These are phyloP conservation scores for Phainopepla nitens DNA, from an alignment of 2,113 vertebrate species.

Conservation along the genomic window DNA sequence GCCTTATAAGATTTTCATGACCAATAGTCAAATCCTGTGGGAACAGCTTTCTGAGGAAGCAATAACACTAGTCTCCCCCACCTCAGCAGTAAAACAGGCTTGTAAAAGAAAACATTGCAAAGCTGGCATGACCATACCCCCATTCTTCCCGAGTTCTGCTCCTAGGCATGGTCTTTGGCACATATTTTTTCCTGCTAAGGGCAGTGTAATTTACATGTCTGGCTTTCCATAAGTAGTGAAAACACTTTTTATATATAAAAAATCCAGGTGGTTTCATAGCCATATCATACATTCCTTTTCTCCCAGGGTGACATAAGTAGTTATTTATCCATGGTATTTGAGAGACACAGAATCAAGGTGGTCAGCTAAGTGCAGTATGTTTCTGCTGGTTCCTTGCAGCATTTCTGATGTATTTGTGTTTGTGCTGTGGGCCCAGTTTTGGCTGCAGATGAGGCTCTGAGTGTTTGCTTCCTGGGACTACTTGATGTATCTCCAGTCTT, in stretches of 20 bases:
- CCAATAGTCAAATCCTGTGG: slow-evolving; percentile 27
- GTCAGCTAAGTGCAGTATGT: slow-evolving; percentile 13
- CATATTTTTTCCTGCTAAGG: slow-evolving; percentile 24
- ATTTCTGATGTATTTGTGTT: background rate
- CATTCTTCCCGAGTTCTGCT: slow-evolving; percentile 36
- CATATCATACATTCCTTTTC: slow-evolving; percentile 61
- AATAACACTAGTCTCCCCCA: slow-evolving; percentile 29
- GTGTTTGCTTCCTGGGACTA: background rate
- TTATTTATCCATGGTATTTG: slow-evolving; percentile 45
- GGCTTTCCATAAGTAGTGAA: slow-evolving; percentile 54
- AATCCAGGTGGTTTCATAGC: slow-evolving; percentile 52
- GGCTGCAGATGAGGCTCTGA: background rate
- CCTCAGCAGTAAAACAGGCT: slow-evolving; percentile 53
- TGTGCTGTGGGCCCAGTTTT: background rate
- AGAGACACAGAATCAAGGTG: slow-evolving; percentile 15
- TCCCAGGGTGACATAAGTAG: slow-evolving; percentile 46
- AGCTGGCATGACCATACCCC: slow-evolving; percentile 46
- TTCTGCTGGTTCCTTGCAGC: background rate
- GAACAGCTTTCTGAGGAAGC: slow-evolving; percentile 56
- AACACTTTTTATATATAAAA: slow-evolving; percentile 57
- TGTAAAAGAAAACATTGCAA: slow-evolving; percentile 53
- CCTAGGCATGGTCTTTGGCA: slow-evolving; percentile 51
- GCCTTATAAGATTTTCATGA: slow-evolving; percentile 34
- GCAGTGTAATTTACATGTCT: slow-evolving; percentile 58
- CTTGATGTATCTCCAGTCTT: background rate